A percentile compares a stretch with the other conserved stretches of the same genome.
Evolutionary conservation across 2,797 vertebrate species (phyloP).

Genomic region (Anguilla marmorata): DNA sequence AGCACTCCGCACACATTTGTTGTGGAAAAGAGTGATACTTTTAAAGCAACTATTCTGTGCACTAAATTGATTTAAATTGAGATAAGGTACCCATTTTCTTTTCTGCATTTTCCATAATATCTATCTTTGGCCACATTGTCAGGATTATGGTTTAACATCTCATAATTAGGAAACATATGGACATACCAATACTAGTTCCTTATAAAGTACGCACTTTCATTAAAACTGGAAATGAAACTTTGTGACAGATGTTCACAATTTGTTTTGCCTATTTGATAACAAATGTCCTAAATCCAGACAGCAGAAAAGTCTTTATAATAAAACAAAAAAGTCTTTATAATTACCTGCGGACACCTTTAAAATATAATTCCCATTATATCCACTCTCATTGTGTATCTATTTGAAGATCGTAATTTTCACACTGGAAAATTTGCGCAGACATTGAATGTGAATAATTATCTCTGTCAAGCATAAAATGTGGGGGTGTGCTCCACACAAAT

Average conservation of each 20-base stretch:
- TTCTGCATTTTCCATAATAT: neutral
- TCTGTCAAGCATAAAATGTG: neutral
- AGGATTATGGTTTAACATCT: neutral
- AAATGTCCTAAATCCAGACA: neutral
- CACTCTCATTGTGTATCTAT: neutral
- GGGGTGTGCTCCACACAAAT: neutral
- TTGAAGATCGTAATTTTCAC: slow-evolving; percentile 7
- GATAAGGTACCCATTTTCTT: neutral
- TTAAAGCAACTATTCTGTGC: neutral
- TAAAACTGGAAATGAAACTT: neutral
- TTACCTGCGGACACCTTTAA: slow-evolving; percentile 5
- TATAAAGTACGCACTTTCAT: neutral
- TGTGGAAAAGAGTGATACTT: neutral
- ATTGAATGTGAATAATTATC: neutral
- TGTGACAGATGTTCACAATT: neutral
- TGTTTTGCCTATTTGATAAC: no score
- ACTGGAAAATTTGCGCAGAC: neutral
- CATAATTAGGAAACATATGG: neutral
- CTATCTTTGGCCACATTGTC: neutral
- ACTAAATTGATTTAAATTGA: neutral
- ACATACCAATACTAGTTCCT: neutral
- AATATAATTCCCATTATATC: slow-evolving; percentile 3
- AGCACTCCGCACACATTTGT: neutral
- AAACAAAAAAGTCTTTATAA: neutral
- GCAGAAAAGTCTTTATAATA: neutral